Evolutionary conservation across 2,888 invertebrate species (phyloP), one percentile per base, ranked within the genome.

Genomic region (Drosophila testacea): DNA sequence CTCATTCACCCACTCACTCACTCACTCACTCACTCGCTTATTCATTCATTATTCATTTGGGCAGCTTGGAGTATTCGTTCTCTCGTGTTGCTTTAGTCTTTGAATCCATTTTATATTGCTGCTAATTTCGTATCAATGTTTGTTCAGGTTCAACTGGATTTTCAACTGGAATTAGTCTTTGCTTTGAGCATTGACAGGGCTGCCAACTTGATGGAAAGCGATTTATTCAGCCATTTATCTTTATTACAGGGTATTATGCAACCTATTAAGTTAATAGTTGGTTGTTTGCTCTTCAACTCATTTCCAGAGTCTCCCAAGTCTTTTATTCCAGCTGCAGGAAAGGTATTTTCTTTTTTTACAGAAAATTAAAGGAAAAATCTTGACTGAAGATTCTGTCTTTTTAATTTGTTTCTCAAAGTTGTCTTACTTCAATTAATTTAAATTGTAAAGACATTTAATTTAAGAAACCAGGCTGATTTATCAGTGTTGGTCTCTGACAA

Each of bases 91-190:
- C n/a, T 38, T 46, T 48, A 38, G 39, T 38, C 34, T 16, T 27
- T 44, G 36, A 10, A 44, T 44, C n/a, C 42, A 27, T 50, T 44
- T 66, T 42, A 41, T 52, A 56, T 54, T 46, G 41, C n/a, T 63
- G 55, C 73, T 77, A 75, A 77, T 72, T 75, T 68, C 44, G 28
- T 54, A 73, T 61, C 73, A 67, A 63, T 71, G 55, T 77, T 77
- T 59, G 70, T 51, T 47, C 16, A 22, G 39, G 2, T 36, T 55
- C 27, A 44, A 22, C 34, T 6, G 34, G 42, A 34, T 9, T 30
- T 44, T 44, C 27, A 34, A 32, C 30, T 11, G 41, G 16, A 30
- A 42, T 42, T n/a, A 42, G 42, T 11, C 32, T n/a, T 28, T 51
- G 38, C 27, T 28, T 27, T 44, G n/a, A 13, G 10, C 39, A 7